Base-by-base conservation (phyloP, 1,140 invertebrate species). In the Drosophila yakuba region DNA sequence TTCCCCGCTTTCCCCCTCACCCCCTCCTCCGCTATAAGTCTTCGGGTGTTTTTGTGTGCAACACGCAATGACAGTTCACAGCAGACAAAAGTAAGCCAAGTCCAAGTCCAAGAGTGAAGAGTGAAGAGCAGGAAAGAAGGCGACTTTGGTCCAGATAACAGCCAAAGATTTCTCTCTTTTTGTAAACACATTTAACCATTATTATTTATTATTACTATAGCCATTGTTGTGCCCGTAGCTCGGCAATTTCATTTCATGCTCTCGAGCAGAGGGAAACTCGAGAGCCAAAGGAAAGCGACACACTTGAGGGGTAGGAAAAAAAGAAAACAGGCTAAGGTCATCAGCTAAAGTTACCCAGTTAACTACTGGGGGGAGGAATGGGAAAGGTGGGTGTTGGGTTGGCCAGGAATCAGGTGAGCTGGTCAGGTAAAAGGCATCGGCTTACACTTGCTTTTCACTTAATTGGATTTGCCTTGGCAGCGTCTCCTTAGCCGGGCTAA, bases 391-490 rank as follows among this genome's bases (percentile, higher is more conserved):
- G 6, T 28, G 44, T 17, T 17, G 17, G 12, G 10, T 14, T 14
- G 17, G 14, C 7, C 11, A n/a, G 5, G 28, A 57, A 25, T n/a
- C 36, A 39, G 50, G 44, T 59, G 51, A 71, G 44, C 44, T 28
- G 47, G 60, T 48, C 58, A 68, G 69, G 56, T 47, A 85, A 52
- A 20, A 76, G 82, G 72, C 76, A 68, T 80, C 71, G 80, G 80
- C 83, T 86, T 86, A 89, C 84, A 89, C 80, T 84, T 77, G 85
- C 85, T 88, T 88, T 88, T 90, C 84, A 89, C 77, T 88, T 88
- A 88, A 88, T 88, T 88, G 84, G 84, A 88, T 88, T 88, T 84
- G 80, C 80, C 75, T 73, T 84, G 61, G 68, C 64, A 72, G 48
- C 62, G 62, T 60, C 48, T 74, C 50, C 43, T 25, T 60, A 64